phyloP scores from a whole-genome alignment of 2,113 vertebrate species.

The Syrrhaptes paradoxus region DNA sequence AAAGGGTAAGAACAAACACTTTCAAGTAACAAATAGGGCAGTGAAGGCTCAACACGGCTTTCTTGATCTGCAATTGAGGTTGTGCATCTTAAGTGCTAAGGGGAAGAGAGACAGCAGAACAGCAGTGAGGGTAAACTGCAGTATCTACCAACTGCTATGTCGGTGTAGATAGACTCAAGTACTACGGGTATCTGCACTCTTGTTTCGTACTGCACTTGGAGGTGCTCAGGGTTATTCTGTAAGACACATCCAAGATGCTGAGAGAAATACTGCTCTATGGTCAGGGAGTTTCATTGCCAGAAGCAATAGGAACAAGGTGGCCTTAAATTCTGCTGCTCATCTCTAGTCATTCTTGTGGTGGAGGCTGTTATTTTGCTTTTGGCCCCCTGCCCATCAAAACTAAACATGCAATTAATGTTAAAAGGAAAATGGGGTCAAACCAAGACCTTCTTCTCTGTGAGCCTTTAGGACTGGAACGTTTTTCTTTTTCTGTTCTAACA shows the following conservation, averaged over 20 bases:
- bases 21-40: not conserved
- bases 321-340: not conserved
- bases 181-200: not conserved
- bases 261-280: not conserved
- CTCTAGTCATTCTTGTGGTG: not conserved
- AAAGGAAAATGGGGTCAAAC: slow-evolving; percentile 15
- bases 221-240: not conserved
- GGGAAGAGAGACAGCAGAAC: not conserved
- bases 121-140: not conserved
- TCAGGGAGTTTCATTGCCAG: not conserved
- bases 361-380: slow-evolving; percentile 15
- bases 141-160: not conserved
- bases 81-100: not conserved
- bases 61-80: not conserved
- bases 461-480: not conserved
- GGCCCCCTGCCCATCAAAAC: not conserved
- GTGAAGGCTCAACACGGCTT: not conserved
- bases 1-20: not conserved
- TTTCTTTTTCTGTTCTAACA: not conserved
- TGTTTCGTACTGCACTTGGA: not conserved
- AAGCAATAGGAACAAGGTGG: not conserved
- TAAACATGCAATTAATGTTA: not conserved
- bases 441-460: not conserved
- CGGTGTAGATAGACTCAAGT: not conserved
- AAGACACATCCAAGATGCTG: not conserved